phyloP scores from a whole-genome alignment of 2,888 invertebrate species.

The Aphodius sticticus region DNA sequence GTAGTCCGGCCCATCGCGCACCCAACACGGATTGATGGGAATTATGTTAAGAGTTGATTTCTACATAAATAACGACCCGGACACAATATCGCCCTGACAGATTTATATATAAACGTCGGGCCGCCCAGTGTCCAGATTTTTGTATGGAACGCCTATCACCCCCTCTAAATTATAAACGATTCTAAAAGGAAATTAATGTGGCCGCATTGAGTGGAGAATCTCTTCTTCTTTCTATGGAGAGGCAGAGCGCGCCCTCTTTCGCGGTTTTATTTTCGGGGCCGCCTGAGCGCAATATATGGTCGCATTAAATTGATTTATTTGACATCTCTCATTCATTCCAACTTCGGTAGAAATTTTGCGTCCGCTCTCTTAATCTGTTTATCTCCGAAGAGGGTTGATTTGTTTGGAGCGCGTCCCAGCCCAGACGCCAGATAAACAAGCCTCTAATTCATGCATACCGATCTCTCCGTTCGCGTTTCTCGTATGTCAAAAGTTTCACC shows the following conservation, averaged over 20 bases:
- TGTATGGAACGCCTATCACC: slow-evolving; percentile 57
- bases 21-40: slow-evolving; percentile 56
- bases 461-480: neutral
- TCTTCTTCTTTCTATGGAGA: slow-evolving; percentile 27
- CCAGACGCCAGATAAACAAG: slow-evolving; percentile 4
- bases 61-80: slow-evolving; percentile 60
- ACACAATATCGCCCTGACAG: slow-evolving; percentile 61
- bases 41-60: slow-evolving; percentile 60
- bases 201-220: slow-evolving; percentile 35
- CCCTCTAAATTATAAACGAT: slow-evolving; percentile 53
- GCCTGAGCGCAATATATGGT: slow-evolving; percentile 29
- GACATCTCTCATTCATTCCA: slow-evolving; percentile 31
- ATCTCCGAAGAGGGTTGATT: slow-evolving; percentile 19
- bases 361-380: slow-evolving; percentile 23
- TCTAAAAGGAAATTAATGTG: slow-evolving; percentile 39
- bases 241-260: slow-evolving; percentile 17
- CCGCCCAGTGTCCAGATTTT: slow-evolving; percentile 58
- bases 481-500: neutral
- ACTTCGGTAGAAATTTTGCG: slow-evolving; percentile 22
- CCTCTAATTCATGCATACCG: neutral
- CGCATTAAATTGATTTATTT: slow-evolving; percentile 34
- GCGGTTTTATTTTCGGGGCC: slow-evolving; percentile 24
- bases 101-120: slow-evolving; percentile 59
- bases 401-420: slow-evolving; percentile 11
- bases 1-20: slow-evolving; percentile 32